Base-by-base conservation (phyloP, 2,888 invertebrate species). In the Altica lythri region DNA sequence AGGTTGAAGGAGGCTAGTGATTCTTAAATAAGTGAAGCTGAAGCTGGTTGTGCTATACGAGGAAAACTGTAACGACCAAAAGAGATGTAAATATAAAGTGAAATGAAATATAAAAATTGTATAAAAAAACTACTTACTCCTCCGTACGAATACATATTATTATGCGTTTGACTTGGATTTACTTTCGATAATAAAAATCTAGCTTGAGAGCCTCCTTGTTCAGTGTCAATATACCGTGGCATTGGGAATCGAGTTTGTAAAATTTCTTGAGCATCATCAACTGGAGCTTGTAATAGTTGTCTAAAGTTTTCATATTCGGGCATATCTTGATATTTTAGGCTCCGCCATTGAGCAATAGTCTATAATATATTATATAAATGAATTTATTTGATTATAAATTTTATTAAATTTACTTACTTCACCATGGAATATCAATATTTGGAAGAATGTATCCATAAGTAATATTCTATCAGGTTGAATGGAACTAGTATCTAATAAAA, bases 391-490 rank as follows among this genome's bases (percentile, higher is more conserved):
- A 19, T 22, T 22, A 5, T 22, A 10, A 12, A 25, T 4, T 8
- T 29, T 13, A 45, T 6, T 13, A 42, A 30, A 25, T 1, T 19
- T 10, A 9, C 64, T 72, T 74, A 92, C 93, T 85, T 97, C 97
- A 75, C 99, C 99, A 72, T 97, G 97, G 79, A 97, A 99, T 71
- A 99, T 99, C 51, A 99, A 86, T 71, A 99, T 95, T 79, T 99
- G 99, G 86, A 99, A 99, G 82, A 99, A 99, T 0, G 99, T 98
- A 78, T 99, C 99, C 97, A 99, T 97, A 48, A 99, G 84, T 35
- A 99, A 82, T 69, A 99, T 99, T 55, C 95, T 83, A 76, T 99
- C 99, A 0, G 96, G 89, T 75, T 96, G 94, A 72, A 99, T 98
- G 58, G 95, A 95, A 45, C 95, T 95, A 2, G 98, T 95, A 76